Evolutionary conservation across 1,140 invertebrate genomes (phyloP), one percentile per base, ranked within the genome.

Genomic region (Thereuonema tuberculata): DNA sequence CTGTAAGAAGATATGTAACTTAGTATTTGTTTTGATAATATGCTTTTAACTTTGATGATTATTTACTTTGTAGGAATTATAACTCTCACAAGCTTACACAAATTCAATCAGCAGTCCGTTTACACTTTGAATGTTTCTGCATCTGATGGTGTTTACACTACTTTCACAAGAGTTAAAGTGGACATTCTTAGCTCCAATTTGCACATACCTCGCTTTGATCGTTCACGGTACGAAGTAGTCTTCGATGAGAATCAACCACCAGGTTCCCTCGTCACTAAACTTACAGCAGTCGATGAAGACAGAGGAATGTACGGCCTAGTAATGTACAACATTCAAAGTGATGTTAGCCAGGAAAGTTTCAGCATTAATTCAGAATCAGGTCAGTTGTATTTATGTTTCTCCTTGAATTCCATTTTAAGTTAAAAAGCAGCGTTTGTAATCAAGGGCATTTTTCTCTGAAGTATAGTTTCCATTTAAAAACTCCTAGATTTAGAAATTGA

Each of bases 91-190:
- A 83, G 83, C 63, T 77, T 84, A 69, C 80, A 82, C 48, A 80
- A 82, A 65, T 82, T 84, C 52, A 78, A 80, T 2, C 78, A 82
- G 14, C 75, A 79, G 54, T 74, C 79, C 49, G 74, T 77, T 62
- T 83, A 82, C 62, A 74, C 83, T 63, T 73, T 93, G 5, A 95
- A 94, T 71, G 82, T 97, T 20, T 90, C 87, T 1, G 89, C 90
- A 20, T 91, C 88, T 29, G 92, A 97, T 75, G 90, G 90, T 2
- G 86, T 93, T 12, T 89, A 92, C 72, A 90, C 87, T 1, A 85
- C 81, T 50, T 60, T 24, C 28, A 56, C 59, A 15, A 62, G 65
- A 21, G 67, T 76, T 1, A 63, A 64, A 25, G 64, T 96, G 29
- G 81, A 83, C 62, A 81, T 93, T 46, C 72, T 87, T 28, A 83